Evolutionary conservation across 2,113 vertebrate species (phyloP), one percentile per base, ranked within the genome.

Genomic region (Pampusana beccarii): DNA sequence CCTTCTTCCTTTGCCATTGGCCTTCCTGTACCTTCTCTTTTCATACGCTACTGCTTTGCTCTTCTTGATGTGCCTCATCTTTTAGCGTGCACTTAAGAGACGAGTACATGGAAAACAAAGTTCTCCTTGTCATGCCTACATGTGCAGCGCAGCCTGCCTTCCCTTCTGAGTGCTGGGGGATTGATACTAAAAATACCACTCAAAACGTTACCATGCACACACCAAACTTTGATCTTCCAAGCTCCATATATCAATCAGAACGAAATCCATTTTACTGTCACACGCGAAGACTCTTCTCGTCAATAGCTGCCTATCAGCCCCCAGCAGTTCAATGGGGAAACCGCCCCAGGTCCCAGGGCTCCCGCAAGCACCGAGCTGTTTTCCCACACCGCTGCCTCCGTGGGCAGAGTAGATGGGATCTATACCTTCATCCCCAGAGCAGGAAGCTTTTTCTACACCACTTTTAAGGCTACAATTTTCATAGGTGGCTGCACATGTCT

Each of bases 211-310:
- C 92, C 78, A 69, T 15, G 77, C 88, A n/a, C 70, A 81, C 70
- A 54, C 66, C 65, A 82, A 96, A 95, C 92, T 96, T 97, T 96
- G 91, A 96, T 96, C 95, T 95, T 46, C 73, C 26, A 21, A 80
- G 66, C 73, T 34, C 84, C 79, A 61, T 95, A 75, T 75, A 83
- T 93, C 87, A 91, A 74, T 88, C 79, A 75, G 50, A 72, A 61
- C 0, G 6, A 66, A 84, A 18, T 54, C 54, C 24, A 2, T 65
- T 84, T 66, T 58, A 50, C 78, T 66, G 62, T 69, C 62, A 83
- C 51, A 51, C 2, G 28, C 51, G 33, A 42, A 87, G 34, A 33
- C 36, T 0, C 38, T 64, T 14, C 70, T 57, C 72, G 66, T 74
- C 38, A 8, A 38, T 11, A 50, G 78, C 87, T 40, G 67, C 34